Conservation (phyloP, 2,888 invertebrate genomes). For the Eumacrocentrus americanus region DNA sequence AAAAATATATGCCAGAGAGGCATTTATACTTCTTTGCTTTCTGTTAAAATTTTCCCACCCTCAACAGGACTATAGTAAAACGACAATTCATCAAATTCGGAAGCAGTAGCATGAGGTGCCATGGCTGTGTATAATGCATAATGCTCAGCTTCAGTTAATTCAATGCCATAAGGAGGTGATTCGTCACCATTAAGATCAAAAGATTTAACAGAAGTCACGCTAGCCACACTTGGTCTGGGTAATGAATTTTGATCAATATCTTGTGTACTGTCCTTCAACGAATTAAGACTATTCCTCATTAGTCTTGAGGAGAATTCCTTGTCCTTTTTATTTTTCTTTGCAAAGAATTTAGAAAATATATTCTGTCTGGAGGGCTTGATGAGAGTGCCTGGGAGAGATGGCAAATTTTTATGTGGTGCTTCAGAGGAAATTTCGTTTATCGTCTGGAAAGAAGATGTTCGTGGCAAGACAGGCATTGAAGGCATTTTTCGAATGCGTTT, state of each 20-base stretch:
- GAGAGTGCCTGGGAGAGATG: slow-evolving; percentile 63
- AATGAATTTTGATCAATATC: slow-evolving; percentile 34
- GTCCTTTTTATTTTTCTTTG: slow-evolving; percentile 65
- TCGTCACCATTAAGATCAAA: slow-evolving; percentile 44
- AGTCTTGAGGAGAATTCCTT: slow-evolving; percentile 34
- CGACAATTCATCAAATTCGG: slow-evolving; percentile 87
- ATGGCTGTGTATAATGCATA: slow-evolving; percentile 86
- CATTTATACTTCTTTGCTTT: slow-evolving; percentile 42
- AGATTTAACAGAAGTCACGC: slow-evolving; percentile 44
- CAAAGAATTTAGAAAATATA: slow-evolving; percentile 71
- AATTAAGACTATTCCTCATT: slow-evolving; percentile 37
- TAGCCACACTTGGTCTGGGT: slow-evolving; percentile 45
- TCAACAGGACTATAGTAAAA: slow-evolving; percentile 87
- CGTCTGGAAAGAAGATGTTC: slow-evolving; percentile 42
- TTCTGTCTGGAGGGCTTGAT: slow-evolving; percentile 69
- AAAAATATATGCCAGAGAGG: no score
- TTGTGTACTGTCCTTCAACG: slow-evolving; percentile 33
- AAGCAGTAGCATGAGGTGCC: slow-evolving; percentile 84
- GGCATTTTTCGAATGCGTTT: slow-evolving; percentile 67
- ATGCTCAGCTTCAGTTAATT: slow-evolving; percentile 85
- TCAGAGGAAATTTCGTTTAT: slow-evolving; percentile 37
- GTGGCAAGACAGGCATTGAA: slow-evolving; percentile 55
- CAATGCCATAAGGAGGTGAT: slow-evolving; percentile 62
- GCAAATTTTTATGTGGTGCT: slow-evolving; percentile 66
- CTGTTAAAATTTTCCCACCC: slow-evolving; percentile 72